A percentile compares a stretch with the other conserved stretches of the same genome.
Conservation (phyloP, 2,113 vertebrate species). For the Bubo bubo region DNA sequence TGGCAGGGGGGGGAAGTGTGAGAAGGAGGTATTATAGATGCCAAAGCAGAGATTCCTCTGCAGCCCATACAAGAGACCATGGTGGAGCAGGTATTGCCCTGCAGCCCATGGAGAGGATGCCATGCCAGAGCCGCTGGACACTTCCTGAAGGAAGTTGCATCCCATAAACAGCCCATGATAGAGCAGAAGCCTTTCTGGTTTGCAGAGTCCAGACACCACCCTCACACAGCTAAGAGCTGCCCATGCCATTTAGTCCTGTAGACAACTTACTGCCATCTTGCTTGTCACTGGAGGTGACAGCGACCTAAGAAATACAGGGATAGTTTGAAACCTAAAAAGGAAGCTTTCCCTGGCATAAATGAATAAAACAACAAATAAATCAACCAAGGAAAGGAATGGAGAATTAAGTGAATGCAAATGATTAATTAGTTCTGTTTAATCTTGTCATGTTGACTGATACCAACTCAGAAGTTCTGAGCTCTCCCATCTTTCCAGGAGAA, state of each 20-base stretch:
- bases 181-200: background rate
- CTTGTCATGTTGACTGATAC: background rate
- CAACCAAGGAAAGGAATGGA: background rate
- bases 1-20: rapidly evolving
- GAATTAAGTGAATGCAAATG: background rate
- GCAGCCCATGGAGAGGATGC: background rate
- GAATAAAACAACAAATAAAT: background rate
- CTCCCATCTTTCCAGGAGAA: background rate
- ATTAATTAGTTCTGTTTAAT: constrained; percentile 12
- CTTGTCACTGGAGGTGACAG: background rate
- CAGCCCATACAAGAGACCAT: background rate
- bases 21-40: background rate
- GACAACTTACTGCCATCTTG: background rate
- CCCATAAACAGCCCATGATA: rapidly evolving
- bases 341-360: background rate
- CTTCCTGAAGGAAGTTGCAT: background rate
- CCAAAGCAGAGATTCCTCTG: background rate
- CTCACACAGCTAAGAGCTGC: background rate
- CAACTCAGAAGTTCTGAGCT: background rate
- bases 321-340: background rate
- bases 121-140: background rate
- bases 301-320: background rate
- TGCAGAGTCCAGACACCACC: background rate
- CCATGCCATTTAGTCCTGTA: background rate
- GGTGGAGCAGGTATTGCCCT: background rate